Evolutionary conservation across 2,113 vertebrate genomes (phyloP).

Genomic region (Nyctibius bracteatus): DNA sequence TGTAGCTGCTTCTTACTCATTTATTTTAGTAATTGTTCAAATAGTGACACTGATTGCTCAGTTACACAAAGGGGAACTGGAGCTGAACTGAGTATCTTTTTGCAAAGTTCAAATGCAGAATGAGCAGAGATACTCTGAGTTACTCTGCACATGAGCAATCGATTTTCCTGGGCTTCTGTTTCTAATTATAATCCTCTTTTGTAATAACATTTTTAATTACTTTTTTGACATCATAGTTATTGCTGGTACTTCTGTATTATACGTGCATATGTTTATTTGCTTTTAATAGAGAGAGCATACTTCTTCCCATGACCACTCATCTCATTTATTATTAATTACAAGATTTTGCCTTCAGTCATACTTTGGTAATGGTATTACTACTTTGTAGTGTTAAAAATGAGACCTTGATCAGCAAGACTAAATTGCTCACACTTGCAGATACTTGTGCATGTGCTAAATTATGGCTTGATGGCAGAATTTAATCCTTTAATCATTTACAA

Average conservation of each 20-base stretch:
- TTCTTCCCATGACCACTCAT: not conserved
- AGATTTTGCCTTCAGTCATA: not conserved
- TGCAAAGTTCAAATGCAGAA: not conserved
- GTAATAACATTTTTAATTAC: not conserved
- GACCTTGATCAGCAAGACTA: not conserved
- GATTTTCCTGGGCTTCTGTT: not conserved
- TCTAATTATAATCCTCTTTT: not conserved
- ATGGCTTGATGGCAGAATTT: not conserved
- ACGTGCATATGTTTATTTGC: not conserved
- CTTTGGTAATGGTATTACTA: not conserved
- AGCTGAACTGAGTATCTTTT: not conserved
- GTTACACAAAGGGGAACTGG: not conserved
- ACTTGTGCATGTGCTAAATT: not conserved
- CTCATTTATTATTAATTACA: not conserved
- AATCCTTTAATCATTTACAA: not conserved
- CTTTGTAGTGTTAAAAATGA: not conserved
- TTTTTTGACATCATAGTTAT: not conserved
- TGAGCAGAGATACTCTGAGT: not conserved
- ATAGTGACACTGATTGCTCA: conserved; percentile 3
- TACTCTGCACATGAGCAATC: not conserved
- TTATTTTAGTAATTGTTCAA: conserved; percentile 28
- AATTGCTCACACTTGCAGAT: not conserved
- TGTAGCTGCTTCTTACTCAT: not conserved
- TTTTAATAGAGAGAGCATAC: not conserved
- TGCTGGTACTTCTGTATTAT: not conserved